These are phyloP conservation scores for Dasyurus viverrinus DNA, from an alignment of 2,113 vertebrate species.

Conservation along the genomic window DNA sequence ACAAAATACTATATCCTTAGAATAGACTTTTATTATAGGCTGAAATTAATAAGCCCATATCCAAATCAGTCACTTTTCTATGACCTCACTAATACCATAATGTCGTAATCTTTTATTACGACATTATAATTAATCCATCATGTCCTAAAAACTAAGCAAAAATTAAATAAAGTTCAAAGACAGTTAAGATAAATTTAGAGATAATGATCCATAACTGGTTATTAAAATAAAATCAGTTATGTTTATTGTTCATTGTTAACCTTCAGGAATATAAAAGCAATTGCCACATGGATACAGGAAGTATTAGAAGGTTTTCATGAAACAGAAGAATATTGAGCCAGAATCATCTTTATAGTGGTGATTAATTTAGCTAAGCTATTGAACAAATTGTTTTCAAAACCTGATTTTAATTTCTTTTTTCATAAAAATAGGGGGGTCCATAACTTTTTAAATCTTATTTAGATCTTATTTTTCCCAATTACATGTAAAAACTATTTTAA, in stretches of 20 bases:
- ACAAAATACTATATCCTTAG: background rate
- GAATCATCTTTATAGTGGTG: background rate
- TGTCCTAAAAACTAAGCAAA: background rate
- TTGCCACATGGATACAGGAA: background rate
- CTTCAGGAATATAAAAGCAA: background rate
- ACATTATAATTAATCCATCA: background rate
- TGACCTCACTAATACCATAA: background rate
- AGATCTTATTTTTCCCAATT: no score
- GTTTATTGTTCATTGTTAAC: background rate
- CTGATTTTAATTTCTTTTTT: background rate
- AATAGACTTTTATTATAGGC: background rate
- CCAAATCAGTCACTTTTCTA: background rate
- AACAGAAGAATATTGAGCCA: background rate
- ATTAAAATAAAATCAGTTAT: background rate
- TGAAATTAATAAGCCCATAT: background rate
- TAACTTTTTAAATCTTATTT: no score
- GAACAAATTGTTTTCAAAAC: background rate
- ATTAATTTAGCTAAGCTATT: background rate
- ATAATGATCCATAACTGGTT: background rate
- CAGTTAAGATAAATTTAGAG: background rate
- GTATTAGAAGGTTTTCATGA: background rate
- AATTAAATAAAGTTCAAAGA: background rate
- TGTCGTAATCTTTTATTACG: constrained; percentile 6
- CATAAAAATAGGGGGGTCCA: background rate
- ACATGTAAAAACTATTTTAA: no score